Evolutionary conservation across 2,888 invertebrate genomes (phyloP).

Genomic region (Synergus umbraculus): DNA sequence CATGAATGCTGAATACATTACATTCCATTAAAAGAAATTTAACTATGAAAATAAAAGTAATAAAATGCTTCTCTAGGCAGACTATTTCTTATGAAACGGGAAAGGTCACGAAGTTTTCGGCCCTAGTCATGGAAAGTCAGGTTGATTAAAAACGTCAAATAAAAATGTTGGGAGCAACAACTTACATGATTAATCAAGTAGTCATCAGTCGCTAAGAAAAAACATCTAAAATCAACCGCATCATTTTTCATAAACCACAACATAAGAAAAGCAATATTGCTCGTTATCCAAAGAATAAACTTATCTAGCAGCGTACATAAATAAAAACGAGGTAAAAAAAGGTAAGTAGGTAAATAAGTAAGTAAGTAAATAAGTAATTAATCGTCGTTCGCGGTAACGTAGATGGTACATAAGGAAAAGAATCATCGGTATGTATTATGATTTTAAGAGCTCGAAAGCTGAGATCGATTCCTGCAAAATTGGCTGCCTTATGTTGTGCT

Average conservation of each 20-base stretch:
- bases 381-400: constrained; percentile 45
- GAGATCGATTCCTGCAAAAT: constrained; percentile 51
- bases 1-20: constrained; percentile 45
- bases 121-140: constrained; percentile 41
- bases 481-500: constrained; percentile 60
- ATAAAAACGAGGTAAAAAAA: constrained; percentile 41
- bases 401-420: constrained; percentile 52
- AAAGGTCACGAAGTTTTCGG: constrained; percentile 33
- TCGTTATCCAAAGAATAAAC: constrained; percentile 32
- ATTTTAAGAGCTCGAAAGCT: constrained; percentile 32
- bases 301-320: constrained; percentile 40
- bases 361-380: constrained; percentile 45
- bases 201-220: constrained; percentile 12
- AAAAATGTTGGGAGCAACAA: constrained; percentile 10
- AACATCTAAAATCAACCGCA: constrained; percentile 41
- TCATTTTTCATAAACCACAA: constrained; percentile 37
- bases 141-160: constrained; percentile 41
- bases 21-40: constrained; percentile 43
- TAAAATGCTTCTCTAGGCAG: constrained; percentile 54
- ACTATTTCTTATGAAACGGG: constrained; percentile 38
- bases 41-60: constrained; percentile 51
- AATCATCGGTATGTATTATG: constrained; percentile 28
- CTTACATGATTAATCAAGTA: not conserved
- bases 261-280: constrained; percentile 45
- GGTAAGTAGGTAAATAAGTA: constrained; percentile 2